Evolutionary conservation across 2,888 invertebrate species (phyloP).

Genomic region (Limenitis camilla): DNA sequence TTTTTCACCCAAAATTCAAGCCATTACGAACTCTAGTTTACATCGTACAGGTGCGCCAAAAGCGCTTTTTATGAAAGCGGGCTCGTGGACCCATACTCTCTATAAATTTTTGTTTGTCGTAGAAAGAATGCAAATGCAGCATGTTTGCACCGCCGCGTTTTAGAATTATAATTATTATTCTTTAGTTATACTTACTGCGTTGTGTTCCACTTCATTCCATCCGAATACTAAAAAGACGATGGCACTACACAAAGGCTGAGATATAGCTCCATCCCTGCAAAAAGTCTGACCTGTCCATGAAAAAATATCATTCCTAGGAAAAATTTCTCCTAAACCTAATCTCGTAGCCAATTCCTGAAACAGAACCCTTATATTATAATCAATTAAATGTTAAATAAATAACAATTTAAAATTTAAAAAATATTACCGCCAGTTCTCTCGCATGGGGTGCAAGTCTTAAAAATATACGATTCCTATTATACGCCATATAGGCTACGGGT

Average conservation of each 20-base stretch:
- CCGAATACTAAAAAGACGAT: constrained; percentile 74
- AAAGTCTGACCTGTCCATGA: constrained; percentile 62
- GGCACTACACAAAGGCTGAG: constrained; percentile 73
- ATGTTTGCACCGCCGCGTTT: no score
- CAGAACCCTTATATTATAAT: not conserved
- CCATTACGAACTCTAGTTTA: no score
- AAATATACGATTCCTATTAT: constrained; percentile 69
- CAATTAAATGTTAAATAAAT: no score
- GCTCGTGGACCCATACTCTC: no score
- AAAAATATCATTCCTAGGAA: constrained; percentile 73
- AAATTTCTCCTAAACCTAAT: constrained; percentile 77
- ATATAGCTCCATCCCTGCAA: constrained; percentile 71
- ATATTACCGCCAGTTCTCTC: constrained; percentile 55
- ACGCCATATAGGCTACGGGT: constrained; percentile 78
- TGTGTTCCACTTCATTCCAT: constrained; percentile 56
- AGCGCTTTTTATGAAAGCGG: no score
- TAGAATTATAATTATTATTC: no score
- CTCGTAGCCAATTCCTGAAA: constrained; percentile 51
- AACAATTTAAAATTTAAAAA: not conserved
- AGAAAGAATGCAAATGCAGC: no score
- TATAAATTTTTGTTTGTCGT: no score
- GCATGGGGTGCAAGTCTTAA: constrained; percentile 55
- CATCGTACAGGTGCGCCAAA: no score
- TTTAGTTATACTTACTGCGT: not conserved
- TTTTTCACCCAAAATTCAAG: no score